Conservation (phyloP, 2,113 vertebrate genomes). For the human region DNA sequence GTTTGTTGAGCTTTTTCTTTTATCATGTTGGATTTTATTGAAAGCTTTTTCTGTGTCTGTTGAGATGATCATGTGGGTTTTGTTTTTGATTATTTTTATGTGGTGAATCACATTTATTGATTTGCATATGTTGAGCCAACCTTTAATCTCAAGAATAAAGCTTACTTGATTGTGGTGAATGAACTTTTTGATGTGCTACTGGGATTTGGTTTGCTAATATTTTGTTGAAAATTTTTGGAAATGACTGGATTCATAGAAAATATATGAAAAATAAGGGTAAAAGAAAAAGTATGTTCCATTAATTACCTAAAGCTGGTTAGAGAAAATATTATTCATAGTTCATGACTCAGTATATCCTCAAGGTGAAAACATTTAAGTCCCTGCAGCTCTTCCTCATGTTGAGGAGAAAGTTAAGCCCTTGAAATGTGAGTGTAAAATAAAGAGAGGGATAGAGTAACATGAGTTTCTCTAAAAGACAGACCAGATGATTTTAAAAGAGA, state of each 20-base stretch:
- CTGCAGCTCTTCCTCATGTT: not conserved
- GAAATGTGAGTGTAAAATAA: not conserved
- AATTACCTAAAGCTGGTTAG: not conserved
- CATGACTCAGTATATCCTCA: not conserved
- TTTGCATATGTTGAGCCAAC: no score
- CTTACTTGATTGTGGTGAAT: no score
- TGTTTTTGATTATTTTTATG: no score
- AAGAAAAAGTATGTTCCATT: not conserved
- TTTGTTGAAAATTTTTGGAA: not conserved
- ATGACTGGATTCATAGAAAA: not conserved
- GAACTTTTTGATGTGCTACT: no score
- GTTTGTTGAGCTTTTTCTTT: no score
- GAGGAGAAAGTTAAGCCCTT: not conserved
- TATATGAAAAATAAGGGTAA: not conserved
- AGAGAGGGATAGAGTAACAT: not conserved
- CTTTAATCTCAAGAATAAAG: no score
- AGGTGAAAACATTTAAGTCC: not conserved
- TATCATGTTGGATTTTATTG: no score
- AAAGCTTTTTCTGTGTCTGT: no score
- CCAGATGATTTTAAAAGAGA: not conserved
- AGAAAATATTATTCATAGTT: slow-evolving; percentile 27
- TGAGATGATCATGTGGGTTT: no score
- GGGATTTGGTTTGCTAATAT: no score
- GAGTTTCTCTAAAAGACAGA: not conserved
- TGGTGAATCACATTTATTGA: no score